Base-by-base conservation (phyloP, 1,140 invertebrate genomes). In the Diorhabda elongata region DNA sequence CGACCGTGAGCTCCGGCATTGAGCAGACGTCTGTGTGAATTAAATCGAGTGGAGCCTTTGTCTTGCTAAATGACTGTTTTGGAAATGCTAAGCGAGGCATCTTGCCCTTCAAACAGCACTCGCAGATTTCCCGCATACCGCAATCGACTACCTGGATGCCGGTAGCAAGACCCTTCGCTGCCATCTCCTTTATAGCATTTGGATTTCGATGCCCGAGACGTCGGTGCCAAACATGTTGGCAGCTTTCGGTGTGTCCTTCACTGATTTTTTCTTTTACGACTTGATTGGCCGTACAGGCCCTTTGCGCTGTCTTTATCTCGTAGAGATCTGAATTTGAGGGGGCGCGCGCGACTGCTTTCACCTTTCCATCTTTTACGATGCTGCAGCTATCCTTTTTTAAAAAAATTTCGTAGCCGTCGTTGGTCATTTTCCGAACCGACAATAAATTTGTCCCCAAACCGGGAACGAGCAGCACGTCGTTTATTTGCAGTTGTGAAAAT, bases 41-140 rank as follows among this genome's bases (percentile, higher is more conserved):
- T 44, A 73, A 57, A 42, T 73, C 71, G 6, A 73, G 64, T 44
- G 68, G 11, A n/a, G n/a, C 69, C 45, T 70, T 70, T 52, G 60
- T n/a, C 58, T 65, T 64, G 9, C 44, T 58, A 26, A 63, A 44
- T 11, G 11, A 11, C 11, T 11, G 11, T 11, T 11, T 11, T 7
- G 61, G 58, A 66, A 74, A 74, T 8, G 70, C 65, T 57, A 44
- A 67, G 67, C 69, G 58, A 6, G 62, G n/a, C 42, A 71, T 67
- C 61, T 73, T 74, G 5, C 73, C 71, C 67, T 71, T 64, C 7
- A 73, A 59, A 60, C 74, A 74, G 26, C 52, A 60, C 42, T 71
- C 66, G 69, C 69, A 74, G 11, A 44, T 9, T 57, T 56, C 11
- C 63, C 60, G 65, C 5, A 45, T 59, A 64, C 56, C 57, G 8